These are phyloP conservation scores for Anguilla anguilla DNA, from an alignment of 2,797 vertebrate species.

Conservation along the genomic window DNA sequence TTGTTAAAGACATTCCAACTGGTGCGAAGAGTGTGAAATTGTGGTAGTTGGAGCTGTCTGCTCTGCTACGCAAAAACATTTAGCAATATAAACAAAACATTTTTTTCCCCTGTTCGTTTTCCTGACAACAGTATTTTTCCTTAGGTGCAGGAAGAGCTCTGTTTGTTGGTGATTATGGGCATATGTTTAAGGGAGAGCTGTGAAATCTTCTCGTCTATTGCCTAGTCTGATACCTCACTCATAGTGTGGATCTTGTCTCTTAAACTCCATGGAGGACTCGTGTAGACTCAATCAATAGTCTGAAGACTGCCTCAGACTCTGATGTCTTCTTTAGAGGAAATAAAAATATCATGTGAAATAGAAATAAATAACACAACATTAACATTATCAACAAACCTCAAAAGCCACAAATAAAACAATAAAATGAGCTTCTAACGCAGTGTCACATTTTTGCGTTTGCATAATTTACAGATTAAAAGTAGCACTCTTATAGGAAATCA, in stretches of 20 bases:
- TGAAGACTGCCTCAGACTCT: not conserved
- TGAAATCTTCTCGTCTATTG: not conserved
- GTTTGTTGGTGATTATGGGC: not conserved
- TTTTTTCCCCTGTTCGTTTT: not conserved
- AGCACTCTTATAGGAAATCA: not conserved
- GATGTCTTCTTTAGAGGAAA: not conserved
- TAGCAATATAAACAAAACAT: not conserved
- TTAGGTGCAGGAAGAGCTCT: not conserved
- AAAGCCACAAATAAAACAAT: not conserved
- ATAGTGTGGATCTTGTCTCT: not conserved
- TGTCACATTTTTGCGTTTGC: not conserved
- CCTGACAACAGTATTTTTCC: not conserved
- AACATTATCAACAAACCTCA: not conserved
- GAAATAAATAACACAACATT: not conserved
- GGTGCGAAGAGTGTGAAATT: not conserved
- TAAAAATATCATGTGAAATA: not conserved
- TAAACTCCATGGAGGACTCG: not conserved
- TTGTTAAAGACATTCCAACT: not conserved
- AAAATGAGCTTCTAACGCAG: not conserved
- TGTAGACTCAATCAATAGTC: not conserved
- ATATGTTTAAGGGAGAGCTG: not conserved
- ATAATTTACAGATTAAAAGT: not conserved
- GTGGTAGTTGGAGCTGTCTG: too few species aligned
- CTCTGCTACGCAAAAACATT: not conserved
- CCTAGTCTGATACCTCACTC: not conserved